A percentile compares a stretch with the other conserved stretches of the same genome.
Evolutionary conservation across 2,113 vertebrate genomes (phyloP).

Genomic region (Nothoprocta perdicaria): DNA sequence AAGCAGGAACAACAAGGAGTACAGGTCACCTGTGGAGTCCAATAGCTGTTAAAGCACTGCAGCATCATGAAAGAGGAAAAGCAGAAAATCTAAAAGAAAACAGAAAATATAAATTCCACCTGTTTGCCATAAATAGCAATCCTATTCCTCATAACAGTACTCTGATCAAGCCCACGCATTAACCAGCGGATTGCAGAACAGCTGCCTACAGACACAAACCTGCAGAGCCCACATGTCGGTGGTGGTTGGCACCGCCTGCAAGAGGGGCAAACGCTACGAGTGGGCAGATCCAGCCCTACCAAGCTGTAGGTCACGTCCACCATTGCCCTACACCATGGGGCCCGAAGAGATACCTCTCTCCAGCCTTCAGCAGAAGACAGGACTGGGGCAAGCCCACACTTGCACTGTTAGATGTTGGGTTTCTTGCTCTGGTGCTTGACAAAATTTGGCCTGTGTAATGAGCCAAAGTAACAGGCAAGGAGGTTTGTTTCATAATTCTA

Average conservation of each 20-base stretch:
- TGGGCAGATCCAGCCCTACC: background rate
- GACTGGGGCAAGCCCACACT: background rate
- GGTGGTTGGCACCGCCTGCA: background rate
- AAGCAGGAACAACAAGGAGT: background rate
- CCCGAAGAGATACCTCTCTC: background rate
- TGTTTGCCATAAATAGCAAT: background rate
- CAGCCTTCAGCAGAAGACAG: background rate
- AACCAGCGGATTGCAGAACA: background rate
- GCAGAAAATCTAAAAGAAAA: background rate
- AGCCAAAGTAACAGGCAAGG: background rate
- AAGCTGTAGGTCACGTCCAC: background rate
- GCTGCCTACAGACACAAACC: background rate
- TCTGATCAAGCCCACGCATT: background rate
- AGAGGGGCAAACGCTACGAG: background rate
- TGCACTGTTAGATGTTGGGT: background rate
- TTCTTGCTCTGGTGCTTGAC: background rate
- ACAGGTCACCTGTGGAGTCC: background rate
- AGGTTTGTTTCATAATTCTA: background rate
- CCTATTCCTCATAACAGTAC: background rate
- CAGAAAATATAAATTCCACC: background rate
- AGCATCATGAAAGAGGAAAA: background rate
- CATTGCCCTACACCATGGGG: background rate
- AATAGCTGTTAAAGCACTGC: background rate
- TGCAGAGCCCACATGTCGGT: background rate
- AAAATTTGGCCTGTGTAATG: background rate